Percentiles rank a stretch among this genome's conserved stretches.
These are phyloP conservation scores for Aix galericulata DNA, from an alignment of 2,113 vertebrate species.

Conservation along the genomic window DNA sequence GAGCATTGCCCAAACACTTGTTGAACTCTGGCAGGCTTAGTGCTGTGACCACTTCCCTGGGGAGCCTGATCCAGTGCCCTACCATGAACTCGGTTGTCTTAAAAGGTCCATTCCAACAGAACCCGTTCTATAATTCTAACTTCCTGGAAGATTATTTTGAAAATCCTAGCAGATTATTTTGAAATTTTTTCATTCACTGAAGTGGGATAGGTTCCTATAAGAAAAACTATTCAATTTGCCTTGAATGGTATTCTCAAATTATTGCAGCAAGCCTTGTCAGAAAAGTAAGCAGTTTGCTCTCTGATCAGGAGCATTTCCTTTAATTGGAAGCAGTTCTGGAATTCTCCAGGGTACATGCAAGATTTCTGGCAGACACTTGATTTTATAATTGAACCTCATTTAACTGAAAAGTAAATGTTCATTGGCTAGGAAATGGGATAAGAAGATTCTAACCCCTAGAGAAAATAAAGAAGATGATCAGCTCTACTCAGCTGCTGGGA, in stretches of 20 bases:
- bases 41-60: too few species aligned
- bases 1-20: too few species aligned
- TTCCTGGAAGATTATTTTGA: background rate
- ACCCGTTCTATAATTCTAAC: background rate
- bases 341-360: conserved; percentile 6
- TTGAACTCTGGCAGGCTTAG: too few species aligned
- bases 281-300: conserved; percentile 9
- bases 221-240: background rate
- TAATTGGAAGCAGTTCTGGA: conserved; percentile 20
- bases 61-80: too few species aligned
- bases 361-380: conserved; percentile 32
- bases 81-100: background rate
- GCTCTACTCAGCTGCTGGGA: conserved; percentile 25
- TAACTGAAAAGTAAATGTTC: conserved; percentile 61
- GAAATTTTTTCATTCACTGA: background rate
- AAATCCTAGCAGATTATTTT: background rate
- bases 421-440: conserved; percentile 55
- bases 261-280: background rate
- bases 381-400: conserved; percentile 61
- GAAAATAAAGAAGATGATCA: background rate
- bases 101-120: background rate
- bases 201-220: background rate
- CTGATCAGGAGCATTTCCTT: conserved; percentile 1
- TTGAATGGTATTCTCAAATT: background rate
- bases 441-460: conserved; percentile 32